These are phyloP conservation scores for Melierax canorus DNA, from an alignment of 2,113 vertebrate species.

Conservation along the genomic window DNA sequence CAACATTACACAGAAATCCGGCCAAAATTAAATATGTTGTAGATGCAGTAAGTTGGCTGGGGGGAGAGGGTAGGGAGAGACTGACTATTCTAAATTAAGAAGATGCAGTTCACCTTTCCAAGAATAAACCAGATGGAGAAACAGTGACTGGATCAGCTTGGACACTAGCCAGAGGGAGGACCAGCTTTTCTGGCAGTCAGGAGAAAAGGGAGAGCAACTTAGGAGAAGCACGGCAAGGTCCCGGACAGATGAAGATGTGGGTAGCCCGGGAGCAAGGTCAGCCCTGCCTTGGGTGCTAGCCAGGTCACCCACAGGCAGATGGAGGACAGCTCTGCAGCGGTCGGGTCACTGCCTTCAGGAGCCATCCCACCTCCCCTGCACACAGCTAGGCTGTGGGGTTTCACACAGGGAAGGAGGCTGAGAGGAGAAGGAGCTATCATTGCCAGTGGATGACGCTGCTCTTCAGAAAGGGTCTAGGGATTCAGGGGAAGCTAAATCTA, in stretches of 20 bases:
- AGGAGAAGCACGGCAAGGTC: not conserved
- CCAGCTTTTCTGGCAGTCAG: not conserved
- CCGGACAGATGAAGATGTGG: not conserved
- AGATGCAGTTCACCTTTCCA: not conserved
- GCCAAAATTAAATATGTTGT: not conserved
- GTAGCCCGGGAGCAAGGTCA: slow-evolving; percentile 32
- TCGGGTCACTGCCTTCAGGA: not conserved
- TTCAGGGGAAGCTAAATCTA: not conserved
- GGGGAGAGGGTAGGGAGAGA: not conserved
- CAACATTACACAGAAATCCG: not conserved
- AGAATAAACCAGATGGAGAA: slow-evolving; percentile 41
- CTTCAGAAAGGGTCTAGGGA: not conserved
- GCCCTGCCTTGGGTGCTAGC: not conserved
- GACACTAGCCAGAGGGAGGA: not conserved
- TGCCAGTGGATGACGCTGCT: not conserved
- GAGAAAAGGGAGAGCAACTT: not conserved
- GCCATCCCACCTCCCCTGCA: not conserved
- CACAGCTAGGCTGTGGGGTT: not conserved
- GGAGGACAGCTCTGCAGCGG: not conserved
- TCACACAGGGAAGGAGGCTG: not conserved
- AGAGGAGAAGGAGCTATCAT: not conserved
- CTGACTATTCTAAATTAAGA: not conserved
- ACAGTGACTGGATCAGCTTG: not conserved
- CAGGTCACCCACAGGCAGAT: not conserved
- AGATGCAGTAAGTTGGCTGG: not conserved